Evolutionary conservation across 2,888 invertebrate species (phyloP).

Genomic region (Nomada ruficornis): DNA sequence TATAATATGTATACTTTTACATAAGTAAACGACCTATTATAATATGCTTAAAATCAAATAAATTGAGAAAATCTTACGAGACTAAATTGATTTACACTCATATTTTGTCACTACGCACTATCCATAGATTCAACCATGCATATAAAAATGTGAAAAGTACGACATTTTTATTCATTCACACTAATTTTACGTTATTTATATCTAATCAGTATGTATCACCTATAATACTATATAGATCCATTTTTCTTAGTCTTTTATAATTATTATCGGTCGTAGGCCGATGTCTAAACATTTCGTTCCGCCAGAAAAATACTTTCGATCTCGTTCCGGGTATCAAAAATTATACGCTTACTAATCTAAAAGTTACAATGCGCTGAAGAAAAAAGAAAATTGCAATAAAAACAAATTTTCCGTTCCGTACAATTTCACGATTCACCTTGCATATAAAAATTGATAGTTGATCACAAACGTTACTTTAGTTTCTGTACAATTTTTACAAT

Average conservation of each 20-base stretch:
- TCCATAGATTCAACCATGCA: constrained; percentile 21
- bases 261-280: constrained; percentile 4
- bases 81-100: constrained; percentile 21
- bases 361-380: constrained; percentile 8
- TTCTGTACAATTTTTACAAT: constrained; percentile 44
- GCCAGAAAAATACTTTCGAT: constrained; percentile 17
- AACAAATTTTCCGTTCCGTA: neutral
- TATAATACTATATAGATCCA: constrained; percentile 60
- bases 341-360: constrained; percentile 15
- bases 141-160: constrained; percentile 25
- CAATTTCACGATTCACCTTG: constrained; percentile 11
- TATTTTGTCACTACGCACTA: neutral
- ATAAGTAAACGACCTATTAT: constrained; percentile 52
- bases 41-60: constrained; percentile 62
- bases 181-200: constrained; percentile 42
- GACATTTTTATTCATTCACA: constrained; percentile 37
- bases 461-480: constrained; percentile 4
- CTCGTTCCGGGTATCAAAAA: constrained; percentile 12
- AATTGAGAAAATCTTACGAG: constrained; percentile 54
- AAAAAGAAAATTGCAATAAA: neutral
- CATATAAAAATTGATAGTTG: neutral
- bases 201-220: constrained; percentile 31
- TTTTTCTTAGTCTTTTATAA: constrained; percentile 45
- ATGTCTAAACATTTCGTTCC: constrained; percentile 1
- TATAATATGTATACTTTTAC: constrained; percentile 61